Evolutionary conservation across 2,797 vertebrate species (phyloP), one percentile per base, ranked within the genome.

Genomic region (Thamnophis elegans): DNA sequence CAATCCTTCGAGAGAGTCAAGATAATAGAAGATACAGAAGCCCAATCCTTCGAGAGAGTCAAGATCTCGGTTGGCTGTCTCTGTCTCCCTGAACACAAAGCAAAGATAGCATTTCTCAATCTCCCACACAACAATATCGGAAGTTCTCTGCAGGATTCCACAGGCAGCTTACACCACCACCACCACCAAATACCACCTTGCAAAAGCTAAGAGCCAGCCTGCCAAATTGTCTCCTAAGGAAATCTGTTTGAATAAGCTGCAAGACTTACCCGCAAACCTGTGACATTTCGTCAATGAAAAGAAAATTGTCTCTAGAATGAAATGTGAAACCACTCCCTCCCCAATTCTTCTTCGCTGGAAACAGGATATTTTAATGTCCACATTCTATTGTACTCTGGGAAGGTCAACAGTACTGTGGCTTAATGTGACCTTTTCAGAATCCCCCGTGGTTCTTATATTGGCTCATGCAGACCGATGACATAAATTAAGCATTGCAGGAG

Each of bases 341-440:
- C 42, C 51, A 47, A 89, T 93, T 95, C 78, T 92, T 95, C 42
- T 93, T 8, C 18, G 86, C 11, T 91, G 56, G 87, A 20, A 93
- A 47, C 92, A 88, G 2, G 90, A 85, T 90, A 93, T 86, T 54
- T 92, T 59, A 91, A 90, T 92, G 59, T 92, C 32, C 60, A 13
- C 92, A 54, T 8, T 93, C 28, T 54, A 62, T 95, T 92, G 95
- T 93, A 87, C 58, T 51, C 22, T 22, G 85, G 13, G 88, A 92
- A 96, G 95, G 82, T 89, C 87, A 97, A 86, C 91, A 96, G 62
- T 88, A 91, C 26, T 55, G 59, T 93, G 93, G 68, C 25, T 51
- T 93, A 95, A 93, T 78, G 51, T 20, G 54, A 85, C 95, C 10
- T 96, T 96, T 96, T 91, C 86, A 58, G 60, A 94, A 96, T 93